These are phyloP conservation scores for Nerophis ophidion DNA, from an alignment of 2,113 vertebrate species.

Conservation along the genomic window DNA sequence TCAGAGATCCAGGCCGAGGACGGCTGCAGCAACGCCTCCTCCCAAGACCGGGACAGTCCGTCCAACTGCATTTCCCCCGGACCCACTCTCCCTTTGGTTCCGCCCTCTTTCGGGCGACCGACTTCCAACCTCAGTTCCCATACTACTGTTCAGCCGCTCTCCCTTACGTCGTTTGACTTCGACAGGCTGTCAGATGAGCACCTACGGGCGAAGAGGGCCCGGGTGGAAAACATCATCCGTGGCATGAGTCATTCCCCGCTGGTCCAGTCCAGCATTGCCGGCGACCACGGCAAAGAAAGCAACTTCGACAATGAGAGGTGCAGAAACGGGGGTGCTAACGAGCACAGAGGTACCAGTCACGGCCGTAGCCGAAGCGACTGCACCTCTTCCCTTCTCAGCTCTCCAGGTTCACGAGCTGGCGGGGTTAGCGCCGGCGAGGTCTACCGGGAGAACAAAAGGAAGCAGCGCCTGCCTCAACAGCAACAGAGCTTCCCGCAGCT, in stretches of 20 bases:
- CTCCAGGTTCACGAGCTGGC: constrained; percentile 43
- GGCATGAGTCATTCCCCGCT: constrained; percentile 98
- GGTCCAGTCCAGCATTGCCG: constrained; percentile 72
- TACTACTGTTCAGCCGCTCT: constrained; percentile 67
- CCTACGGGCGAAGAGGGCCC: constrained; percentile 94
- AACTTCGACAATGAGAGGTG: constrained; percentile 30
- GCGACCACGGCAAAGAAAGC: constrained; percentile 38
- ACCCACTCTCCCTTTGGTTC: constrained; percentile 65
- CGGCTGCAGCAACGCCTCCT: constrained; percentile 95
- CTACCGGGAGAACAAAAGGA: constrained; percentile 97
- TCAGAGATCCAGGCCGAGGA: constrained; percentile 97
- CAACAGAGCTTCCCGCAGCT: constrained; percentile 98
- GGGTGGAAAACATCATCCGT: constrained; percentile 98
- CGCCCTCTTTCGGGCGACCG: constrained; percentile 77
- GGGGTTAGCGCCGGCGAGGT: constrained; percentile 71
- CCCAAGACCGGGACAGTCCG: constrained; percentile 83
- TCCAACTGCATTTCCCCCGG: constrained; percentile 95
- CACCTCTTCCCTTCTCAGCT: constrained; percentile 75
- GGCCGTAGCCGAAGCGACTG: constrained; percentile 65
- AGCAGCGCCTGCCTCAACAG: constrained; percentile 97
- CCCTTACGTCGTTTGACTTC: constrained; percentile 91
- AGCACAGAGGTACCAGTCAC: constrained; percentile 33
- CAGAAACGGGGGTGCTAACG: constrained; percentile 24
- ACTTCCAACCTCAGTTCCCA: constrained; percentile 64
- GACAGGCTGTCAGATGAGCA: constrained; percentile 96